Conservation (phyloP, 2,888 invertebrate species). For the Theodoxus fluviatilis region DNA sequence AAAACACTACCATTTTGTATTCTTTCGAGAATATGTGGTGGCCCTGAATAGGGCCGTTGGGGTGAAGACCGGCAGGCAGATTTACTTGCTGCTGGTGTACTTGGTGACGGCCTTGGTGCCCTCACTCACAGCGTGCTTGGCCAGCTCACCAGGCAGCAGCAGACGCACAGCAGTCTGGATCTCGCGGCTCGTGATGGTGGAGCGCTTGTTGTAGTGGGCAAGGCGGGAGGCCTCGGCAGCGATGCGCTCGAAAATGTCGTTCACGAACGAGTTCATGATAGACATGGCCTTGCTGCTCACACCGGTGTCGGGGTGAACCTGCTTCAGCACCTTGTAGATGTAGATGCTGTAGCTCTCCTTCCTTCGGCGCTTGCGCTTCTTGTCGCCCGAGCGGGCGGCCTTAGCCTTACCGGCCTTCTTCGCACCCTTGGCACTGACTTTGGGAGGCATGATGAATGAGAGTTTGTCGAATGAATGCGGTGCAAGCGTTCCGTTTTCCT, state of each 20-base stretch:
- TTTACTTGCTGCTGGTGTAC: conserved; percentile 49
- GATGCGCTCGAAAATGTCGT: conserved; percentile 55
- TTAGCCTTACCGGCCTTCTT: conserved; percentile 52
- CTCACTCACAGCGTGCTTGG: conserved; percentile 72
- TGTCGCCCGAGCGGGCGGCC: conserved; percentile 45
- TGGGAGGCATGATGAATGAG: conserved; percentile 21
- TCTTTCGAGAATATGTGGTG: too few species aligned
- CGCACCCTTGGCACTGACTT: conserved; percentile 37
- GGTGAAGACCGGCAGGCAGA: background rate
- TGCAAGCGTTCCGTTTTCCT: too few species aligned
- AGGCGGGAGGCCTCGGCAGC: conserved; percentile 50
- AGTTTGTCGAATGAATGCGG: too few species aligned
- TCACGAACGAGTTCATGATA: conserved; percentile 49
- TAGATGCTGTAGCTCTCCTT: conserved; percentile 49
- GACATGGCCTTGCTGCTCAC: conserved; percentile 50
- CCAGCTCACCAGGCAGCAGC: conserved; percentile 76
- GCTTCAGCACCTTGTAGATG: conserved; percentile 55
- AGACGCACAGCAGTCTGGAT: conserved; percentile 76
- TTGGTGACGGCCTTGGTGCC: conserved; percentile 63
- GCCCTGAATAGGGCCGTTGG: conserved; percentile 18
- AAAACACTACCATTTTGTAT: too few species aligned
- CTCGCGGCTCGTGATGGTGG: conserved; percentile 73
- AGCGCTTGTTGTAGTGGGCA: conserved; percentile 43
- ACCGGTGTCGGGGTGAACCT: conserved; percentile 58
- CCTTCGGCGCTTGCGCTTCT: conserved; percentile 47